A percentile compares a stretch with the other conserved stretches of the same genome.
Evolutionary conservation across 2,888 invertebrate genomes (phyloP).

Genomic region (Mimachlamys varia): DNA sequence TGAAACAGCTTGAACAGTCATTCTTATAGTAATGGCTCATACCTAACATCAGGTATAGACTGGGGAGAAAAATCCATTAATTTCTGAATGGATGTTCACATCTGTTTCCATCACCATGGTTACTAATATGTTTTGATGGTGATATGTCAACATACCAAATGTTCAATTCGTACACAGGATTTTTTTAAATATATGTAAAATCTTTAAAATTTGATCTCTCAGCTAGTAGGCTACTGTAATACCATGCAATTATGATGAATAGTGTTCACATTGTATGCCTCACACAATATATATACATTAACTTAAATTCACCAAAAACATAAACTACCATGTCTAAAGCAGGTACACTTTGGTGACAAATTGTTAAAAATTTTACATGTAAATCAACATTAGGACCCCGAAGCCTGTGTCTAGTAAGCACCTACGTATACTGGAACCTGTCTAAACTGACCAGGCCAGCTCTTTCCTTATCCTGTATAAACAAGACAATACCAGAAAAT

Average conservation of each 20-base stretch:
- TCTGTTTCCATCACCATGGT: constrained; percentile 19
- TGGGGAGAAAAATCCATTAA: constrained; percentile 1
- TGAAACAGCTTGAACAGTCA: constrained; percentile 5
- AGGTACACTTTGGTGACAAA: background rate
- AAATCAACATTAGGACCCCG: too few relatives aligned
- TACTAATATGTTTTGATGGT: constrained; percentile 15
- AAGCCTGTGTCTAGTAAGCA: too few relatives aligned
- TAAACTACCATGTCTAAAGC: background rate
- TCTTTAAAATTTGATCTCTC: background rate
- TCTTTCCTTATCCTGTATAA: too few relatives aligned
- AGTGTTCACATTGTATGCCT: background rate
- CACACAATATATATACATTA: too few relatives aligned
- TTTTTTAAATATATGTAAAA: background rate
- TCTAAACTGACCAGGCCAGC: too few relatives aligned
- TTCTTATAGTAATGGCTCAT: background rate
- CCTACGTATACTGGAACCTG: too few relatives aligned
- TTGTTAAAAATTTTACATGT: background rate
- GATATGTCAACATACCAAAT: background rate
- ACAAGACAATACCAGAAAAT: too few relatives aligned
- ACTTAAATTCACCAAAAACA: too few relatives aligned
- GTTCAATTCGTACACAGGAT: background rate
- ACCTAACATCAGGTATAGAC: background rate
- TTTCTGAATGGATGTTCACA: background rate
- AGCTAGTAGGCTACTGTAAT: too few relatives aligned
- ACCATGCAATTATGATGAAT: too few relatives aligned